phyloP scores from a whole-genome alignment of 2,888 invertebrate genomes.

The Agriopis leucophaearia region DNA sequence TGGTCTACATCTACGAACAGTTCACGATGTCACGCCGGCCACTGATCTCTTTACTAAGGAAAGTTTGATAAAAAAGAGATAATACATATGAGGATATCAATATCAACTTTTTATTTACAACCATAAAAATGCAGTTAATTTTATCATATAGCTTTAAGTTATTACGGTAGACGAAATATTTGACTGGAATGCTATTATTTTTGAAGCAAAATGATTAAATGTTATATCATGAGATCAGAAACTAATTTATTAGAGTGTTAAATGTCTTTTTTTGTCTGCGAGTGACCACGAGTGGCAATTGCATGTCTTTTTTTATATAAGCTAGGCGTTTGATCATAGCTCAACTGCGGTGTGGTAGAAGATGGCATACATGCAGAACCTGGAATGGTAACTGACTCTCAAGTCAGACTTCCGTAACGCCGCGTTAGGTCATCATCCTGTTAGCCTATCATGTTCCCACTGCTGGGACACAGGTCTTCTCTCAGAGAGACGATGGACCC shows the following conservation, averaged over 20 bases:
- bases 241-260: constrained; percentile 3
- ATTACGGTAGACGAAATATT: constrained; percentile 26
- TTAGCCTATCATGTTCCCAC: too few relatives aligned
- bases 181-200: constrained; percentile 23
- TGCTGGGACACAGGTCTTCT: too few relatives aligned
- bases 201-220: constrained; percentile 5
- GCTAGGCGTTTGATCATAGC: too few relatives aligned
- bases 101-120: constrained; percentile 33
- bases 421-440: too few relatives aligned
- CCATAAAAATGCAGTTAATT: constrained; percentile 28
- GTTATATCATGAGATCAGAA: neutral
- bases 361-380: too few relatives aligned
- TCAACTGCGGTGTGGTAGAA: too few relatives aligned
- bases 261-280: neutral
- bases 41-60: constrained; percentile 36
- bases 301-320: too few relatives aligned
- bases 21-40: constrained; percentile 30
- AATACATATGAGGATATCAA: constrained; percentile 33
- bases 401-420: too few relatives aligned
- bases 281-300: too few relatives aligned
- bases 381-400: too few relatives aligned
- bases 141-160: constrained; percentile 21
- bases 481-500: too few relatives aligned
- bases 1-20: neutral
- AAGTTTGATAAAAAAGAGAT: constrained; percentile 32